Evolutionary conservation across 2,797 vertebrate genomes (phyloP), one percentile per base, ranked within the genome.

Genomic region (Acanthurus tractus): DNA sequence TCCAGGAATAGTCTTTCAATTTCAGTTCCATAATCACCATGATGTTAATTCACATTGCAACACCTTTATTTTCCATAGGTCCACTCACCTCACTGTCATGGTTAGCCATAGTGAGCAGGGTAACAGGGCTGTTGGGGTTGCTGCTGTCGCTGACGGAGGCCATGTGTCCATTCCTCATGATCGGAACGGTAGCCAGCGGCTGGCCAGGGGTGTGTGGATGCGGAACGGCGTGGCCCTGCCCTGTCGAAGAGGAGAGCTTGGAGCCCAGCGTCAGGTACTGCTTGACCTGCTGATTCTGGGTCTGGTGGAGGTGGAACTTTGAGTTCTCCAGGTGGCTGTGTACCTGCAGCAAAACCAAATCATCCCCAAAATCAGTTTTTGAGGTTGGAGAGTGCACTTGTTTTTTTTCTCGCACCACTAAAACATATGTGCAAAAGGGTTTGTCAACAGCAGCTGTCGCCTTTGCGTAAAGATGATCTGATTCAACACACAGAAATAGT

Each of bases 251-350:
- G 71, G 91, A 88, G 48, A 97, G 81, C 88, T 97, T 97, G 75
- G 95, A 94, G 54, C 98, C 97, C 15, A 98, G 93, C 1, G 96
- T 96, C 92, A 98, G 88, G 87, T 97, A 98, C 87, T 98, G 96
- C 86, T 98, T 97, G 86, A 97, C 96, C 89, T 98, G 97, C 86
- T 97, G 95, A 70, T 94, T 95, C 93, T 97, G 97, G 76, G 90
- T 88, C 89, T 97, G 96, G 64, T 97, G 96, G 63, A 97, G 90
- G 57, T 97, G 96, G 85, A 97, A 96, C 83, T 96, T 97, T 86
- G 97, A 95, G 85, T 94, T 97, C 92, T 99, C 98, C 92, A 98
- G 92, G 88, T 98, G 97, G 73, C 92, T 95, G 92, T 97, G 96
- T 79, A 97, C 96, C 98, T 99, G 83, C 20, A 48, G 23, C 29